Conservation (phyloP, 2,888 invertebrate species). For the Phortica magna region DNA sequence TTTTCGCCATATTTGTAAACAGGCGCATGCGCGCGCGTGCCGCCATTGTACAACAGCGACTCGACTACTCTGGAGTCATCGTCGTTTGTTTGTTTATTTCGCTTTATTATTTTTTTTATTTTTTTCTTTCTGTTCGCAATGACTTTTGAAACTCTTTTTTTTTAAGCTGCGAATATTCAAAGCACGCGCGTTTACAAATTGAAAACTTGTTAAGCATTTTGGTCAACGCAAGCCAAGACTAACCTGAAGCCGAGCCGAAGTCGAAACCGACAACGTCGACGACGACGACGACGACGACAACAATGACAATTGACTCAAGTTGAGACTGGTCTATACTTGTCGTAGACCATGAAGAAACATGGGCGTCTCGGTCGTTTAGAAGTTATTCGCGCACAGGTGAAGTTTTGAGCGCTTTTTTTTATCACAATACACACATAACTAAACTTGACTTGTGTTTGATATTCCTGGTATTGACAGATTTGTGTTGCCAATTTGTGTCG, state of each 20-base stretch:
- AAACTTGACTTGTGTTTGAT: slow-evolving; percentile 21
- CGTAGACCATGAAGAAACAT: background rate
- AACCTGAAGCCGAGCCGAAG: background rate
- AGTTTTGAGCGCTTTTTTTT: slow-evolving; percentile 1
- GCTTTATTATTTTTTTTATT: slow-evolving; percentile 29
- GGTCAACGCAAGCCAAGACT: slow-evolving; percentile 23
- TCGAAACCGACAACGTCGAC: background rate
- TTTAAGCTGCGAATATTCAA: slow-evolving; percentile 58
- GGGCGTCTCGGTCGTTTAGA: background rate
- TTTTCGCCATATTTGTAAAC: slow-evolving; percentile 57
- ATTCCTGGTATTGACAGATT: slow-evolving; percentile 57
- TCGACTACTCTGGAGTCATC: slow-evolving; percentile 29
- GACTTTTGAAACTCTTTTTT: slow-evolving; percentile 4
- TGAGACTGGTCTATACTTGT: slow-evolving; percentile 29
- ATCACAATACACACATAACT: background rate
- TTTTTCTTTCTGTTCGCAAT: background rate
- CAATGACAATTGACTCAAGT: background rate
- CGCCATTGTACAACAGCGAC: slow-evolving; percentile 50
- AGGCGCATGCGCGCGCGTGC: slow-evolving; percentile 57
- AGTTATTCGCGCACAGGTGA: slow-evolving; percentile 56
- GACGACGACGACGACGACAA: background rate
- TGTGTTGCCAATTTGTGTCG: slow-evolving; percentile 62
- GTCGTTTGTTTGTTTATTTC: slow-evolving; percentile 1
- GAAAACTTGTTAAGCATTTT: slow-evolving; percentile 68
- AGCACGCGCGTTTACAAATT: slow-evolving; percentile 71